These are phyloP conservation scores for Antrozous pallidus DNA, from an alignment of 2,797 vertebrate species.

Conservation along the genomic window DNA sequence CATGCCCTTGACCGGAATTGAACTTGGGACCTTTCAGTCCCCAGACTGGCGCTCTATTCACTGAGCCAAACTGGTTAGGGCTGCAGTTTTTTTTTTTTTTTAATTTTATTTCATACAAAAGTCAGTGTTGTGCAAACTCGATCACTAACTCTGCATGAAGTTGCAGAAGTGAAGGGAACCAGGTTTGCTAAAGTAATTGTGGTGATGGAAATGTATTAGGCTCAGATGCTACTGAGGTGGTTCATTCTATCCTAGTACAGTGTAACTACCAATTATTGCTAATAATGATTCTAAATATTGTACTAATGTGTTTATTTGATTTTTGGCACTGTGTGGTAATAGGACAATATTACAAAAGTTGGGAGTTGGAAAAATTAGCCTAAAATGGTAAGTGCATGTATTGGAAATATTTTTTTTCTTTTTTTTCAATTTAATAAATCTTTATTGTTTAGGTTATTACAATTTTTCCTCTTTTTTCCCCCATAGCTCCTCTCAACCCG, in stretches of 20 bases:
- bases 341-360: neutral
- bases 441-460: too few species aligned
- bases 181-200: constrained; percentile 81
- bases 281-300: neutral
- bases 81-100: constrained; percentile 4
- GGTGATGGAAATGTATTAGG: constrained; percentile 65
- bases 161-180: constrained; percentile 84
- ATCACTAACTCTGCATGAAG: constrained; percentile 82
- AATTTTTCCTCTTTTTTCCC: too few species aligned
- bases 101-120: neutral
- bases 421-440: too few species aligned
- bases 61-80: too few species aligned
- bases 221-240: constrained; percentile 61
- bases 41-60: too few species aligned
- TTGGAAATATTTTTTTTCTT: too few species aligned
- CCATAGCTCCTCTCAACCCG: too few species aligned
- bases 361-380: neutral
- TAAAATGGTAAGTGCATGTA: neutral
- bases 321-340: neutral
- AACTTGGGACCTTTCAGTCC: too few species aligned
- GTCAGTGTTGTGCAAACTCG: constrained; percentile 73
- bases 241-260: constrained; percentile 73
- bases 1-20: too few species aligned
- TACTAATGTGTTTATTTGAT: neutral
- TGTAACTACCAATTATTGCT: neutral